phyloP scores from a whole-genome alignment of 2,888 invertebrate species.

The Brachypalpus laphriformis region DNA sequence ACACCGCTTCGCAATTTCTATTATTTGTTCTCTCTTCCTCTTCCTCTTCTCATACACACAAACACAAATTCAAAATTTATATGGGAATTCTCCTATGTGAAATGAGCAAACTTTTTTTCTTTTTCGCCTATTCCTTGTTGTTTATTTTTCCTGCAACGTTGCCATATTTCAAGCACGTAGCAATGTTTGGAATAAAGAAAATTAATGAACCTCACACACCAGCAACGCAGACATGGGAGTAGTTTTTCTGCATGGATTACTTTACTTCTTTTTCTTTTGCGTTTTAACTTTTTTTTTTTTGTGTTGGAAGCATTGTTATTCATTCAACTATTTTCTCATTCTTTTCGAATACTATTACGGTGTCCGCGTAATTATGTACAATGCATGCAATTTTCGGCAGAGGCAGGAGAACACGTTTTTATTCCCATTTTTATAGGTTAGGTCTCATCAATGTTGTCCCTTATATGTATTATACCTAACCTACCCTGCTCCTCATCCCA shows the following conservation, averaged over 20 bases:
- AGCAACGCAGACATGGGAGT: slow-evolving; percentile 34
- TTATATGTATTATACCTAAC: not conserved
- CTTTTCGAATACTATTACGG: slow-evolving; percentile 22
- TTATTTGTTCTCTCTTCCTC: not conserved
- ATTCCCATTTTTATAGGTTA: not conserved
- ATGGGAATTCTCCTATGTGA: slow-evolving; percentile 19
- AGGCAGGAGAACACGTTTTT: not conserved
- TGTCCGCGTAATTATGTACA: slow-evolving; percentile 32
- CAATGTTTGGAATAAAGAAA: slow-evolving; percentile 34
- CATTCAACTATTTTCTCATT: slow-evolving; percentile 44
- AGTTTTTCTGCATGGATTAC: slow-evolving; percentile 46
- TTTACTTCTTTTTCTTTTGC: slow-evolving; percentile 15
- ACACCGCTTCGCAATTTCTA: slow-evolving; percentile 38
- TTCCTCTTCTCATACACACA: not conserved
- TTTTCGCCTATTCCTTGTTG: slow-evolving; percentile 23
- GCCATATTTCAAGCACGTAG: slow-evolving; percentile 35
- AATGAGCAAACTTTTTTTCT: slow-evolving; percentile 20
- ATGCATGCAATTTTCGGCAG: slow-evolving; percentile 34
- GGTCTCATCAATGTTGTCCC: slow-evolving; percentile 1
- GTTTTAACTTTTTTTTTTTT: slow-evolving; percentile 8
- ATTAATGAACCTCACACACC: slow-evolving; percentile 53
- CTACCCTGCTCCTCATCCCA: not conserved
- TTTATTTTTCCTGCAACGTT: slow-evolving; percentile 54
- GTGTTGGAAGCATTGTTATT: slow-evolving; percentile 33
- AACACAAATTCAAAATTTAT: slow-evolving; percentile 4